phyloP scores from a whole-genome alignment of 2,888 invertebrate genomes.

The Sabatieria punctata region DNA sequence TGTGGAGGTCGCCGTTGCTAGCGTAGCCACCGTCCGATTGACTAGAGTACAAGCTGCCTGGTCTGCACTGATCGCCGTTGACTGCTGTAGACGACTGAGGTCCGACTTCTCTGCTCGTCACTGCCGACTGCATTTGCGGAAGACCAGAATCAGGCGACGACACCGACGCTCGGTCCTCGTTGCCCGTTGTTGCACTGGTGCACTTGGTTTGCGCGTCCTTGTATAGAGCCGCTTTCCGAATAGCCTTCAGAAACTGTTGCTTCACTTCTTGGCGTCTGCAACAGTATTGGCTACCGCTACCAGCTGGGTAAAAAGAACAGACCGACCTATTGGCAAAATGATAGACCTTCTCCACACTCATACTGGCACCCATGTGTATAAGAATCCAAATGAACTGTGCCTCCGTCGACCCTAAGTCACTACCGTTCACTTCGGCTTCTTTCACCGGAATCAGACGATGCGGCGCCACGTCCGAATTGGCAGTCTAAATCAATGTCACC shows the following conservation, averaged over 20 bases:
- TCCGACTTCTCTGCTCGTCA: not conserved
- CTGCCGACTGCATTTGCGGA: not conserved
- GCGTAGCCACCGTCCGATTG: conserved; percentile 12
- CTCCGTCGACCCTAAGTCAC: conserved; percentile 6
- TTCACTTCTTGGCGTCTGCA: conserved; percentile 8
- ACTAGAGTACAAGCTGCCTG: conserved; percentile 9
- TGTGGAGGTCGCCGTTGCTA: conserved; percentile 7
- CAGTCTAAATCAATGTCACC: not conserved
- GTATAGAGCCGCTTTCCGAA: conserved; percentile 5
- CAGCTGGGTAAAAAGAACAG: not conserved
- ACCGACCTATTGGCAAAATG: conserved; percentile 10
- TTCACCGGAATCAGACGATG: conserved; percentile 7
- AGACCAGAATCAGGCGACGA: conserved; percentile 5
- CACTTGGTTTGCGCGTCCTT: not conserved
- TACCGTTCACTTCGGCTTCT: conserved; percentile 11
- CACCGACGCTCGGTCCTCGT: not conserved
- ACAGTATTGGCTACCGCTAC: too few species aligned
- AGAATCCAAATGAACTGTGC: conserved; percentile 8
- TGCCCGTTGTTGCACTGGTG: not conserved
- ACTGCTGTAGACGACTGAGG: not conserved
- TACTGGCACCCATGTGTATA: conserved; percentile 6
- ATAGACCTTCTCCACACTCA: conserved; percentile 5
- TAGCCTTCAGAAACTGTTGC: conserved; percentile 11
- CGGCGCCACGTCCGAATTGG: not conserved
- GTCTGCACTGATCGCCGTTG: conserved; percentile 1